Base-by-base conservation (phyloP, 2,113 vertebrate genomes). In the Orycteropus afer region DNA sequence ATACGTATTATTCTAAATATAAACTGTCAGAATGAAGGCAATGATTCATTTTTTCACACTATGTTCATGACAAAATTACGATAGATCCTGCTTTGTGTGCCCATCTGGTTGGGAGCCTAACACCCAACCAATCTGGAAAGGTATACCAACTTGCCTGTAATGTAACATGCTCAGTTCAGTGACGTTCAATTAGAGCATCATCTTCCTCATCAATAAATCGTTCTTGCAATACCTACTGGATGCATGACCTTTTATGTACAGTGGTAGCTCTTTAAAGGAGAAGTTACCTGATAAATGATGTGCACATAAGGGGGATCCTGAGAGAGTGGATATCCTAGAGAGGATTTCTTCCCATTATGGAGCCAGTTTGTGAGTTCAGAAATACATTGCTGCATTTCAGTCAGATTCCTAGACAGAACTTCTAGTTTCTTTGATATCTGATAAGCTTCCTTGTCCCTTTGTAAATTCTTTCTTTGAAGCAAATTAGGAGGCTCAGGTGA, bases 241-340 rank as follows among this genome's bases (percentile, higher is more conserved):
- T 67, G 37, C 49, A 80, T 86, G n/a, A 82, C 47, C 78, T 29
- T 82, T 80, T 47, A 37, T 7, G 2, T 14, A 34, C 0, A 78
- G n/a, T 17, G 81, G 29, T 4, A 71, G 42, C 22, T 93, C 84
- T 77, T 73, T n/a, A 22, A 42, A 86, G 7, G 45, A 86, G 78
- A 91, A 82, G 92, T 97, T 99, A 99, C 99, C 99, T 99, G 99
- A 95, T 97, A 99, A 51, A 98, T 98, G 97, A 99, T 95, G 81
- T 99, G 98, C 96, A 99, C 94, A 47, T 99, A 99, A 8, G 99
- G 98, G 1, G 99, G 98, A 0, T 99, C 99, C 74, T 94, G 97
- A 51, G 97, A 98, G 29, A 95, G 97, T 0, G 99, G 99, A 49
- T 99, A 99, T 1, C 42, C 86, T 4, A 96, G 93, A 79, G 89